Evolutionary conservation across 1,140 invertebrate species (phyloP), one percentile per base, ranked within the genome.

Genomic region (Sminthurides bifidus): DNA sequence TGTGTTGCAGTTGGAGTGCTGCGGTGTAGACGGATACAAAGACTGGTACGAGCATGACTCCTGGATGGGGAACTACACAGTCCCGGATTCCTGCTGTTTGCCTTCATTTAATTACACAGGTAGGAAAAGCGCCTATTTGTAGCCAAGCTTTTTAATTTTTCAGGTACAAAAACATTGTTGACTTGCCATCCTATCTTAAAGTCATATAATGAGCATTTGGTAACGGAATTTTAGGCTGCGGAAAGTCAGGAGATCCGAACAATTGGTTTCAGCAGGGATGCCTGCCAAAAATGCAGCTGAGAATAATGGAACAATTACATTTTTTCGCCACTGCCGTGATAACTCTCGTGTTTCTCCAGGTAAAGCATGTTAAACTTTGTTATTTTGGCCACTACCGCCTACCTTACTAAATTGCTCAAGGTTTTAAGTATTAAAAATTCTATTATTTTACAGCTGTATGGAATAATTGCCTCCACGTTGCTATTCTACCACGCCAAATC

Each of bases 11-110:
- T 81, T 89, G 56, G 76, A 82, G 49, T 92, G 87, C 66, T 92
- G 87, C 69, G 87, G 87, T n/a, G 83, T 91, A 0, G 75, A 80
- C 38, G 80, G 80, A 29, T 85, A 85, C 66, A 80, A 80, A 49
- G 87, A 92, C 67, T 92, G 87, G 87, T 87, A 81, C 69, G 76
- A 82, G 61, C 82, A 86, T n/a, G 74, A 78, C 26, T 82, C 83
- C 0, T 87, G 85, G 84, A 81, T 81, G 2, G 73, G 76, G 19
- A 76, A 82, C 55, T 75, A 79, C 52, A 78, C 77, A 63, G 84
- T 90, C 1, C 87, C 87, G 1, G 80, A 83, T 59, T 86, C 85
- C 0, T 92, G 87, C 67, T 91, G 87, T 67, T 66, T 79, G n/a
- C 70, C 73, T 26, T 70, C 70, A 30, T 71, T 59, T 30, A 72